Evolutionary conservation across 2,888 invertebrate species (phyloP).

Genomic region (Hanleya hanleyi): DNA sequence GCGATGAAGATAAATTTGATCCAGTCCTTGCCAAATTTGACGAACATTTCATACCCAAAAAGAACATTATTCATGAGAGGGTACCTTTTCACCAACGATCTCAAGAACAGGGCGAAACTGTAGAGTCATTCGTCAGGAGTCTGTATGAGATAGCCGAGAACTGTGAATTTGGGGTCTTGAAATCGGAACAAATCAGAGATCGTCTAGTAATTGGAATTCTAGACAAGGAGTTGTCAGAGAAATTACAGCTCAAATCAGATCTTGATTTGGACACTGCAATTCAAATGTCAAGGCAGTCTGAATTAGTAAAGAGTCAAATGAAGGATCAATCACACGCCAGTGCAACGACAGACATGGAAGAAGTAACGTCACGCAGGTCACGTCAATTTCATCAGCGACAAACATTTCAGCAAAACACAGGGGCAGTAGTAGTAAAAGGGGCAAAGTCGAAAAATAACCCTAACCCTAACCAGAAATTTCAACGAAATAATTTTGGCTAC

Average conservation of each 20-base stretch:
- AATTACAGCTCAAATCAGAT: conserved; percentile 16
- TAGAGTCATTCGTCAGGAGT: conserved; percentile 18
- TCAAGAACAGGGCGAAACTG: conserved; percentile 19
- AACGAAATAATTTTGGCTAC: no score
- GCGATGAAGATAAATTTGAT: conserved; percentile 15
- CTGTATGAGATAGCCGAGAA: conserved; percentile 30
- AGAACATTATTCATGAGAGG: conserved; percentile 29
- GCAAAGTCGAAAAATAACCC: no score
- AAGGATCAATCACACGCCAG: neutral
- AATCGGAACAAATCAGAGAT: conserved; percentile 21
- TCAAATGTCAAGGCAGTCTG: conserved; percentile 14
- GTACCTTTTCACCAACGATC: conserved; percentile 4
- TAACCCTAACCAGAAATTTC: no score
- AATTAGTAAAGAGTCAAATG: conserved; percentile 23
- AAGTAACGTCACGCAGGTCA: no score
- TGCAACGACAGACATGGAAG: neutral
- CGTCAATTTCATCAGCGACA: no score
- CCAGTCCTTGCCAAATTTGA: conserved; percentile 26
- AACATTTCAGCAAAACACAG: no score
- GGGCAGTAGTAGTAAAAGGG: no score
- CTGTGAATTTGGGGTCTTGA: conserved; percentile 20
- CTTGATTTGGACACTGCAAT: conserved; percentile 19
- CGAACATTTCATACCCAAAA: conserved; percentile 22
- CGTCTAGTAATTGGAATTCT: conserved; percentile 22
- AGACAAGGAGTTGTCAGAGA: conserved; percentile 22